A percentile compares a stretch with the other conserved stretches of the same genome.
Conservation (phyloP, 2,113 vertebrate species). For the Cottus gobio region DNA sequence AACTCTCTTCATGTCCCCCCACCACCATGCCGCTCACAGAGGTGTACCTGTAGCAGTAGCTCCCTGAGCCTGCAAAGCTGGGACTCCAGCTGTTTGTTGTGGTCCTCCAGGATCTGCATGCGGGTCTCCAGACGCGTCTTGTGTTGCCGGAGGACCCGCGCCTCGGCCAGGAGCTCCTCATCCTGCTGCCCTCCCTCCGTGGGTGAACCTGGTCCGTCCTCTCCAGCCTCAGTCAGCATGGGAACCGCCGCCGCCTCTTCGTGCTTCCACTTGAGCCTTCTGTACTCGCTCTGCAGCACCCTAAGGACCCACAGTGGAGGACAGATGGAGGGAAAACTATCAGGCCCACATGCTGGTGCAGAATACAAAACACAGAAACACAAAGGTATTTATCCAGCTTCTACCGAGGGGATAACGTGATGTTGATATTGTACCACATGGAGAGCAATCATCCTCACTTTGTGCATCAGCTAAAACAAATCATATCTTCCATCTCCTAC, state of each 20-base stretch:
- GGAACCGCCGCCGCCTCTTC: conserved; percentile 91
- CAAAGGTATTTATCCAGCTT: background rate
- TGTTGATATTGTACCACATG: conserved; percentile 7
- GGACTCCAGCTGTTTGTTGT: conserved; percentile 98
- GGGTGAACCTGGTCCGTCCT: conserved; percentile 70
- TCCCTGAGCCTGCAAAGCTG: conserved; percentile 93
- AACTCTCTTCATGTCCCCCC: background rate
- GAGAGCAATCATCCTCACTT: conserved; percentile 11
- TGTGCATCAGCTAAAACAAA: conserved; percentile 17
- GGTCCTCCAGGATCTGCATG: conserved; percentile 99
- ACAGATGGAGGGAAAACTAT: conserved; percentile 37
- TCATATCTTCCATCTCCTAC: background rate
- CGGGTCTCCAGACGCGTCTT: conserved; percentile 97
- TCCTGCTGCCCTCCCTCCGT: conserved; percentile 82
- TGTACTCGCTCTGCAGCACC: conserved; percentile 95
- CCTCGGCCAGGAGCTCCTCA: conserved; percentile 94
- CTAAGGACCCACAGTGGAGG: conserved; percentile 73
- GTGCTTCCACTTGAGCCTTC: conserved; percentile 96
- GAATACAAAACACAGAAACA: conserved; percentile 24
- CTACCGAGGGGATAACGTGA: conserved; percentile 12
- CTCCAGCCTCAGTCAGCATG: conserved; percentile 85
- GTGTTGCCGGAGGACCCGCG: conserved; percentile 94
- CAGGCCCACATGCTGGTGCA: conserved; percentile 12
- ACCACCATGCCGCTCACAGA: background rate
- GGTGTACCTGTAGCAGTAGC: conserved; percentile 92